Conservation (phyloP, 2,113 vertebrate species). For the Nibea coibor region DNA sequence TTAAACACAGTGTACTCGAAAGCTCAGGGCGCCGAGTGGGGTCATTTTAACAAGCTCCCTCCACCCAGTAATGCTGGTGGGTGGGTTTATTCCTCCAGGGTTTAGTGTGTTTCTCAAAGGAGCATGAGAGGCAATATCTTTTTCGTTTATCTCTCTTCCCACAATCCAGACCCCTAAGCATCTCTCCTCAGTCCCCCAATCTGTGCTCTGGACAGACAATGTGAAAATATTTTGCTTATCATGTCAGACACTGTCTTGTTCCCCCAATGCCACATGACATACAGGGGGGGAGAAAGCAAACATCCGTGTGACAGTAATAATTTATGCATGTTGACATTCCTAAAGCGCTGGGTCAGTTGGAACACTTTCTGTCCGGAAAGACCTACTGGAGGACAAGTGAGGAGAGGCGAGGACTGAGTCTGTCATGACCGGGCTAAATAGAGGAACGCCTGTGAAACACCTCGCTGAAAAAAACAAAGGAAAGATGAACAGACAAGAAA, state of each 20-base stretch:
- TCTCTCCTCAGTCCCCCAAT: not conserved
- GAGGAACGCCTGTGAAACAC: constrained; percentile 45
- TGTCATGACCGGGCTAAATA: constrained; percentile 22
- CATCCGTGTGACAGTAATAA: constrained; percentile 66
- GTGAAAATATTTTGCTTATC: constrained; percentile 59
- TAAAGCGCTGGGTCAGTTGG: constrained; percentile 59
- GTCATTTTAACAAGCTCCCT: constrained; percentile 72
- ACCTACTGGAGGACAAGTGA: constrained; percentile 49
- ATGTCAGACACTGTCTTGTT: constrained; percentile 45
- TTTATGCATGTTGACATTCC: constrained; percentile 75
- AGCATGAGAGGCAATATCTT: constrained; percentile 23
- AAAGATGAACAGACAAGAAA: constrained; percentile 47
- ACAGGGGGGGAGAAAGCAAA: constrained; percentile 52
- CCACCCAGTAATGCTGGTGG: constrained; percentile 37
- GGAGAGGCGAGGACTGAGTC: constrained; percentile 3
- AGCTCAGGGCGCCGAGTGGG: constrained; percentile 54
- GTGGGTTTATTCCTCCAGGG: constrained; percentile 37
- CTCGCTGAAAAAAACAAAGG: constrained; percentile 31
- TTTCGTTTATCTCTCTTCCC: constrained; percentile 21
- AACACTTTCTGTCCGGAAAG: constrained; percentile 52
- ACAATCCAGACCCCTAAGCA: not conserved
- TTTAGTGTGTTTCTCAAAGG: constrained; percentile 36
- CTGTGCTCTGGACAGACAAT: constrained; percentile 20
- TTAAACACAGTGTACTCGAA: constrained; percentile 62
- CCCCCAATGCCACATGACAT: constrained; percentile 55